Evolutionary conservation across 1,140 invertebrate species (phyloP).

Genomic region (Drosophila leontia): DNA sequence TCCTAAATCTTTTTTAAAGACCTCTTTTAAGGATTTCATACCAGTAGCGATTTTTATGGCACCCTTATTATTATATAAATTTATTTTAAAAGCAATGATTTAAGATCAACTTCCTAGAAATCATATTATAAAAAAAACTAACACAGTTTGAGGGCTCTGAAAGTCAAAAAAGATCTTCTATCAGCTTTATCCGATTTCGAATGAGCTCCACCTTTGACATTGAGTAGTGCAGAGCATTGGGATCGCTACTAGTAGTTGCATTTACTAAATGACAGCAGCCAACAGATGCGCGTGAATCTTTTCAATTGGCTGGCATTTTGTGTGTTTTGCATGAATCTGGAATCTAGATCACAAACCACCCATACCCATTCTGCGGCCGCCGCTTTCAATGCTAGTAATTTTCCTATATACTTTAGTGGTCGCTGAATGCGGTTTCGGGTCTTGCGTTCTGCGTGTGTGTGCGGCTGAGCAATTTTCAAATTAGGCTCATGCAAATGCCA

Average conservation of each 20-base stretch:
- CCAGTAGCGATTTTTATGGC: too few species aligned
- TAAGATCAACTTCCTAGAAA: not conserved
- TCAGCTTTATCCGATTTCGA: not conserved
- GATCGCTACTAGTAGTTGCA: conserved; percentile 16
- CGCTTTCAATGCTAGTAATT: conserved; percentile 40
- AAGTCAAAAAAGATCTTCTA: not conserved
- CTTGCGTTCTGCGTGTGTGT: conserved; percentile 21
- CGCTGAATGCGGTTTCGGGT: conserved; percentile 51
- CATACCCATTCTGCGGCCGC: conserved; percentile 10
- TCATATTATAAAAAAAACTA: not conserved
- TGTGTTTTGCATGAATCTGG: conserved; percentile 65
- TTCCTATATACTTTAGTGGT: conserved; percentile 36
- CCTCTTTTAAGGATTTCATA: too few species aligned
- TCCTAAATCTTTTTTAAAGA: too few species aligned
- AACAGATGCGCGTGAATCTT: conserved; percentile 64
- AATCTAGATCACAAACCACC: conserved; percentile 58
- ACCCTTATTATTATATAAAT: too few species aligned
- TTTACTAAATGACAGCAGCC: conserved; percentile 45
- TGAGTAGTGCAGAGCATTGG: conserved; percentile 37
- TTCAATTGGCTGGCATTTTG: conserved; percentile 76
- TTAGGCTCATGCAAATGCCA: conserved; percentile 71
- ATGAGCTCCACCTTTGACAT: conserved; percentile 55
- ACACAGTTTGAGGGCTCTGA: not conserved
- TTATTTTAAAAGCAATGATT: too few species aligned
- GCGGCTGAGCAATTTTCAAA: conserved; percentile 75